phyloP scores from a whole-genome alignment of 2,797 vertebrate genomes.

The Acanthiza pusilla region DNA sequence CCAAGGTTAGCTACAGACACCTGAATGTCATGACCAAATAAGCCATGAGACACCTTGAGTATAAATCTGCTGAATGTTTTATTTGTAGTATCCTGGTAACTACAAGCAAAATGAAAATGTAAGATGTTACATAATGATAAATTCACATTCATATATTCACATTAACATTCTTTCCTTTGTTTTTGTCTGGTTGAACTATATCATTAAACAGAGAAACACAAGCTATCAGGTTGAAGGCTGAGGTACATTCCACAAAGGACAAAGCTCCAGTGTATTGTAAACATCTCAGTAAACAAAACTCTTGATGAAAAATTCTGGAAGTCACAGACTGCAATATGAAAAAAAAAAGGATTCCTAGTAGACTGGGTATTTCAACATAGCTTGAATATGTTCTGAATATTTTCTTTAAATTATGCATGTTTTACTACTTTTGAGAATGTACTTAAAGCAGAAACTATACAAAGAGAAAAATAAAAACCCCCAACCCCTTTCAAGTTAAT shows the following conservation, averaged over 20 bases:
- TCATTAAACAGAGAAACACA: not conserved
- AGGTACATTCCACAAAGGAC: not conserved
- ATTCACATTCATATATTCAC: not conserved
- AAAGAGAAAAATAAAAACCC: not conserved
- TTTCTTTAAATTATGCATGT: not conserved
- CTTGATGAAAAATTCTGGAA: not conserved
- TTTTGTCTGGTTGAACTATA: not conserved
- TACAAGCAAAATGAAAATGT: not conserved
- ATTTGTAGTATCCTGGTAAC: not conserved
- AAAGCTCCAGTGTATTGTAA: not conserved
- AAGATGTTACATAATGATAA: not conserved
- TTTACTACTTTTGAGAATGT: not conserved
- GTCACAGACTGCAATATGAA: not conserved
- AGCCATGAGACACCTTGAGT: not conserved
- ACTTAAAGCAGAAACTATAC: rapidly evolving
- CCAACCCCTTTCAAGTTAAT: not conserved
- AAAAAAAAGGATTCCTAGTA: not conserved
- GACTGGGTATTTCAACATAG: not conserved
- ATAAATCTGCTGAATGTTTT: not conserved
- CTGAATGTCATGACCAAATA: not conserved
- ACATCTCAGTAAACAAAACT: not conserved
- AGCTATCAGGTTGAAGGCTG: not conserved
- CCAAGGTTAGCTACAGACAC: not conserved
- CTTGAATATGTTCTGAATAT: not conserved
- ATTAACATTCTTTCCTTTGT: not conserved